These are phyloP conservation scores for Enteromius afrohamiltoni DNA, from an alignment of 2,797 vertebrate species.

Conservation along the genomic window DNA sequence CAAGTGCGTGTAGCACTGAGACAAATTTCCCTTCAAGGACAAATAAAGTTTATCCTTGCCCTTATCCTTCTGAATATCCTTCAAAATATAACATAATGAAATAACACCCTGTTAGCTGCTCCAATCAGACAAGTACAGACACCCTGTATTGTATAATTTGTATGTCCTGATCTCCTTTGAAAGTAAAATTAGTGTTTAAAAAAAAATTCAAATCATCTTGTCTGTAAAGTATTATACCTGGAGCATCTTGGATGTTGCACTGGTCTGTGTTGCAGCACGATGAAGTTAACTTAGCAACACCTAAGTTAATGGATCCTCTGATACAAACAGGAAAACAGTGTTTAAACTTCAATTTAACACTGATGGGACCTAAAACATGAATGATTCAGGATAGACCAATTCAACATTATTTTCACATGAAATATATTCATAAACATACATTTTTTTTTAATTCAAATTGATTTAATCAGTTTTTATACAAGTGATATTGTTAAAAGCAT, in stretches of 20 bases:
- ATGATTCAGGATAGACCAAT: neutral
- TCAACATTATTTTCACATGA: neutral
- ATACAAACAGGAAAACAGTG: neutral
- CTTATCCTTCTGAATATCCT: neutral
- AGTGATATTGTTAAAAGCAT: too few relatives aligned
- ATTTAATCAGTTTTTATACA: neutral
- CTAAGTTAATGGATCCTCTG: neutral
- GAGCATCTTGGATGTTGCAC: neutral
- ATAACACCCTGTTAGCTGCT: neutral
- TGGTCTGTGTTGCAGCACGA: neutral
- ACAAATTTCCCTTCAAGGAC: too few relatives aligned
- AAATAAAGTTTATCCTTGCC: too few relatives aligned
- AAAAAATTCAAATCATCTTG: too few relatives aligned
- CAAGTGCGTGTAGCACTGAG: too few relatives aligned
- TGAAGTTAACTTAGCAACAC: neutral
- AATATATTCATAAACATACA: too few relatives aligned
- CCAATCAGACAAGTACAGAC: neutral
- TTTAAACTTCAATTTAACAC: neutral
- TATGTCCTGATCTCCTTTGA: too few relatives aligned
- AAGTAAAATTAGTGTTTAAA: neutral
- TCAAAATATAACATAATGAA: too few relatives aligned
- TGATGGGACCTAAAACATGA: neutral
- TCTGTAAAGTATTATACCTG: constrained; percentile 6
- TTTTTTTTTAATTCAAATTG: too few relatives aligned
- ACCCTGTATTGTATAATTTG: neutral